These are phyloP conservation scores for Psilopsiagon aymara DNA, from an alignment of 2,113 vertebrate genomes.

Conservation along the genomic window DNA sequence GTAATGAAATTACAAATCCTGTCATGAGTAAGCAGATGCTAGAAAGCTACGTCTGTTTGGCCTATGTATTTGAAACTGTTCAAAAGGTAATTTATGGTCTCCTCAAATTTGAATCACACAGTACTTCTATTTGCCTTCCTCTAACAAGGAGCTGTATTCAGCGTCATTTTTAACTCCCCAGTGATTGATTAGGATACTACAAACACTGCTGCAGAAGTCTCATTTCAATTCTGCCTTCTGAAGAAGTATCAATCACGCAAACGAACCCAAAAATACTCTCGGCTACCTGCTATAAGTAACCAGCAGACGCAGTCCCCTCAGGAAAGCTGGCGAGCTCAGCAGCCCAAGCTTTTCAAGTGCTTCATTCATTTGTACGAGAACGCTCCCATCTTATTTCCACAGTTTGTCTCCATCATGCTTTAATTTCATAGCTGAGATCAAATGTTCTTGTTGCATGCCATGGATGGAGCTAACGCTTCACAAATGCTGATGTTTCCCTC, in stretches of 20 bases:
- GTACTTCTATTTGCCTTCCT: not conserved
- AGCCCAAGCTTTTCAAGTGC: not conserved
- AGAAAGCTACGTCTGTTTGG: not conserved
- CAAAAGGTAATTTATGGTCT: constrained; percentile 50
- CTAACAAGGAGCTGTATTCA: constrained; percentile 10
- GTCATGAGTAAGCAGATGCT: constrained; percentile 40
- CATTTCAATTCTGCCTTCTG: constrained; percentile 22
- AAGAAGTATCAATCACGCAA: not conserved
- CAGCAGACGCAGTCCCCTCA: not conserved
- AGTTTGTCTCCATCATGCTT: not conserved
- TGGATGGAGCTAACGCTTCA: not conserved
- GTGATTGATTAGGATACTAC: not conserved
- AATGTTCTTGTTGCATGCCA: not conserved
- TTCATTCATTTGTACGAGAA: not conserved
- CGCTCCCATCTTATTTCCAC: not conserved
- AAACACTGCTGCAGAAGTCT: not conserved
- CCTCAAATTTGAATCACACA: constrained; percentile 13
- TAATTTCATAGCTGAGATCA: not conserved
- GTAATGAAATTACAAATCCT: constrained; percentile 53
- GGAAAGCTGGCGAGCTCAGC: not conserved
- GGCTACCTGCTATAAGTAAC: not conserved
- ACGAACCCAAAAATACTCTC: not conserved
- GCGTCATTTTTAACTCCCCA: not conserved
- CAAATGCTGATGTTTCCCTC: not conserved
- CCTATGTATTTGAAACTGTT: constrained; percentile 22